Percentiles rank a stretch among this genome's conserved stretches.
phyloP scores from a whole-genome alignment of 2,113 vertebrate genomes.

The Callipepla squamata region DNA sequence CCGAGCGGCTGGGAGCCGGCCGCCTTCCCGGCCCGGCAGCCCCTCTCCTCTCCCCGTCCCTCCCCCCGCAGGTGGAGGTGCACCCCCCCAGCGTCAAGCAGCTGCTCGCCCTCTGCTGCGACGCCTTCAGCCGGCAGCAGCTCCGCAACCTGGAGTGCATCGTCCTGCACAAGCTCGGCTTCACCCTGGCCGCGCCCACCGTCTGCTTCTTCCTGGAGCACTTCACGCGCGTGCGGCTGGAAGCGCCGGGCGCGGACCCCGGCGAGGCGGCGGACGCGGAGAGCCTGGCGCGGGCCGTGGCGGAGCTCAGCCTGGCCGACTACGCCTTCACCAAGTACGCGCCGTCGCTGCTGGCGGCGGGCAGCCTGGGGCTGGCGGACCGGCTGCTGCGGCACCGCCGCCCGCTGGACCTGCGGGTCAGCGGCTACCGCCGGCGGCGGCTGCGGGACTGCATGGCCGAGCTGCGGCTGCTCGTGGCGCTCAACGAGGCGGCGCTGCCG shows the following conservation, averaged over 20 bases:
- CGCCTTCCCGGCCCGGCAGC: background rate
- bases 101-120: slow-evolving; percentile 88
- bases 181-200: slow-evolving; percentile 87
- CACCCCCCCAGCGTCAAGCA: slow-evolving; percentile 85
- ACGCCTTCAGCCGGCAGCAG: slow-evolving; percentile 87
- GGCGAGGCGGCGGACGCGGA: slow-evolving; percentile 55
- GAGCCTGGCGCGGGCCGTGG: slow-evolving; percentile 81
- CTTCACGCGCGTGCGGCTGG: slow-evolving; percentile 77
- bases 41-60: background rate
- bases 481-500: slow-evolving; percentile 82
- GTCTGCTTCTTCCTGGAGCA: slow-evolving; percentile 90
- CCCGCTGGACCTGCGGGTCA: slow-evolving; percentile 46
- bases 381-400: slow-evolving; percentile 72
- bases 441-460: slow-evolving; percentile 83
- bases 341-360: slow-evolving; percentile 87
- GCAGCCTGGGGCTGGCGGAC: slow-evolving; percentile 83
- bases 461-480: slow-evolving; percentile 84
- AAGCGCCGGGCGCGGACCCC: background rate
- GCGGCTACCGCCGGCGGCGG: slow-evolving; percentile 48
- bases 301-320: slow-evolving; percentile 91
- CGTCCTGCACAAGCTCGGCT: slow-evolving; percentile 86
- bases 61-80: slow-evolving; percentile 87
- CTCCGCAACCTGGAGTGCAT: slow-evolving; percentile 93
- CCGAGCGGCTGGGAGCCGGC: background rate
- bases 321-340: slow-evolving; percentile 87